Conservation (phyloP, 1,140 invertebrate species). For the Drosophila arizonae region DNA sequence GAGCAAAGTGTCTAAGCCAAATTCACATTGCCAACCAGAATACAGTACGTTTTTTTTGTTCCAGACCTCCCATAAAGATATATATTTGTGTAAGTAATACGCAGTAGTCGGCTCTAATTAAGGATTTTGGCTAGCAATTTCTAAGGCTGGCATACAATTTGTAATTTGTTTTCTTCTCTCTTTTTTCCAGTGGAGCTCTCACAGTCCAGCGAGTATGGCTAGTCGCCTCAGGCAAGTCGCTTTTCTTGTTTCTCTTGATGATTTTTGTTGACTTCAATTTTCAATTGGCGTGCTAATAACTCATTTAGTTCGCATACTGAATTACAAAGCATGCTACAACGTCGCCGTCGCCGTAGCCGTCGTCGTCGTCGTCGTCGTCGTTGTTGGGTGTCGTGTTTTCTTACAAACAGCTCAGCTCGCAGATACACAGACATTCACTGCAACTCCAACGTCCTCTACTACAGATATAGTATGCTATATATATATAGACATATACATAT, state of each 20-base stretch:
- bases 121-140: slow-evolving; percentile 2
- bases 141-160: slow-evolving; percentile 6
- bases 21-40: neutral
- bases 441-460: neutral
- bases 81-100: too few species aligned
- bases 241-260: slow-evolving; percentile 6
- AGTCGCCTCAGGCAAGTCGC: neutral
- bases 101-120: slow-evolving; percentile 10
- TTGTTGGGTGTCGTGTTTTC: slow-evolving; percentile 2
- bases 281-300: slow-evolving; percentile 80
- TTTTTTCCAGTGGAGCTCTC: neutral
- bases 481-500: neutral
- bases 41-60: neutral
- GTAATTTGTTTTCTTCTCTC: slow-evolving; percentile 1
- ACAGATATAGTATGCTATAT: neutral
- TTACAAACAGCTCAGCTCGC: slow-evolving; percentile 23
- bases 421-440: slow-evolving; percentile 1
- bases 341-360: too few species aligned
- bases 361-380: neutral
- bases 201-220: neutral
- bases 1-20: too few species aligned
- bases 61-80: too few species aligned
- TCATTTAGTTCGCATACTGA: slow-evolving; percentile 79
- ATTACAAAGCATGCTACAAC: slow-evolving; percentile 62
- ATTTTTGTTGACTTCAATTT: slow-evolving; percentile 57